Conservation (phyloP, 2,113 vertebrate species). For the Misgurnus anguillicaudatus region DNA sequence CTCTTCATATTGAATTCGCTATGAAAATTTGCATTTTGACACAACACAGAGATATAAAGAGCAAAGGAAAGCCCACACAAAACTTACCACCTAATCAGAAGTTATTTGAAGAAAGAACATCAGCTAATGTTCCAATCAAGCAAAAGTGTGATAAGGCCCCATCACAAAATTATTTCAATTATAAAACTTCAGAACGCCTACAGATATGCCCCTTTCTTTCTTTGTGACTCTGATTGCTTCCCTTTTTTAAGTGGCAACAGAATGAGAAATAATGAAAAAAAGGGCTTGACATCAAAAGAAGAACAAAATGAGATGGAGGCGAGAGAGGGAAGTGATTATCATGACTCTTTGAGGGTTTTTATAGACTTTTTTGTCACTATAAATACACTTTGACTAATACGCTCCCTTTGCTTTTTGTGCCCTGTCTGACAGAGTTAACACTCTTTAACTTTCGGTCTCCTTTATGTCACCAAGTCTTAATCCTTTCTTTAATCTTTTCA, state of each 20-base stretch:
- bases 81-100: not conserved
- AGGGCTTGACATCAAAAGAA: constrained; percentile 30
- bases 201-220: not conserved
- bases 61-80: not conserved
- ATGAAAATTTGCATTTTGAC: not conserved
- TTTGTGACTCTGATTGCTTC: not conserved
- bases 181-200: not conserved
- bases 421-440: not conserved
- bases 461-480: not conserved
- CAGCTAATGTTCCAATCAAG: not conserved
- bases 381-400: not conserved
- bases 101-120: not conserved
- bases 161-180: constrained; percentile 6
- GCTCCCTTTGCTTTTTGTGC: not conserved
- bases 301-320: not conserved
- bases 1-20: not conserved
- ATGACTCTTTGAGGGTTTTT: not conserved
- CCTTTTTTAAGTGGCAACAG: not conserved
- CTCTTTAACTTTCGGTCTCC: not conserved
- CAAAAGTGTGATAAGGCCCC: not conserved
- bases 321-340: constrained; percentile 1
- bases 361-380: not conserved
- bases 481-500: constrained; percentile 1
- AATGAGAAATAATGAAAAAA: not conserved
- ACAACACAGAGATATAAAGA: not conserved